Percentiles rank a stretch among this genome's conserved stretches.
These are phyloP conservation scores for Stenoptilia bipunctidactyla DNA, from an alignment of 2,888 invertebrate genomes.

Conservation along the genomic window DNA sequence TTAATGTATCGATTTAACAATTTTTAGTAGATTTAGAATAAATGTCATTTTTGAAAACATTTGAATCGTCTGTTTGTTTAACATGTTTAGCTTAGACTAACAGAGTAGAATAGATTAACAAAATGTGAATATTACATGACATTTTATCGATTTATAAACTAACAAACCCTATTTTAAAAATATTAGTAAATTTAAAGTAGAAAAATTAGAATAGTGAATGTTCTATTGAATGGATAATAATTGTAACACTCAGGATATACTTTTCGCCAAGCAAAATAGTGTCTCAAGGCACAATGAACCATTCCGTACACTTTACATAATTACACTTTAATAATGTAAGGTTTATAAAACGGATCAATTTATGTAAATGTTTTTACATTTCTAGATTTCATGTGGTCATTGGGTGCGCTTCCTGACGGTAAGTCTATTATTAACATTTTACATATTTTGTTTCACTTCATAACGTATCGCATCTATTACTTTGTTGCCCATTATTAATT, in stretches of 20 bases:
- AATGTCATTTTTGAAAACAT: slow-evolving; percentile 65
- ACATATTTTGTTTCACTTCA: slow-evolving; percentile 46
- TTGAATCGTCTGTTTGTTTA: slow-evolving; percentile 68
- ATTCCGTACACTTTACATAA: slow-evolving; percentile 26
- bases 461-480: slow-evolving; percentile 34
- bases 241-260: slow-evolving; percentile 31
- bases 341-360: slow-evolving; percentile 64
- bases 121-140: background rate
- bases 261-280: slow-evolving; percentile 69
- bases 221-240: slow-evolving; percentile 36
- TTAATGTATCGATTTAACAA: slow-evolving; percentile 62
- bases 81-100: slow-evolving; percentile 71
- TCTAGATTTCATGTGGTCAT: slow-evolving; percentile 99
- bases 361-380: slow-evolving; percentile 74
- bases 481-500: slow-evolving; percentile 5
- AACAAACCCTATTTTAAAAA: slow-evolving; percentile 54
- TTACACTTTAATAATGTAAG: slow-evolving; percentile 40
- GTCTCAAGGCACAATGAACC: slow-evolving; percentile 56
- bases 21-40: slow-evolving; percentile 61
- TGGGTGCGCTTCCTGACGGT: slow-evolving; percentile 98
- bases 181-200: slow-evolving; percentile 45
- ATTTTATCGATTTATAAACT: slow-evolving; percentile 26
- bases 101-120: slow-evolving; percentile 63
- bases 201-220: slow-evolving; percentile 40
- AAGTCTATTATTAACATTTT: slow-evolving; percentile 70